Base-by-base conservation (phyloP, 2,888 invertebrate genomes). In the Parapristionchus giblindavisi region DNA sequence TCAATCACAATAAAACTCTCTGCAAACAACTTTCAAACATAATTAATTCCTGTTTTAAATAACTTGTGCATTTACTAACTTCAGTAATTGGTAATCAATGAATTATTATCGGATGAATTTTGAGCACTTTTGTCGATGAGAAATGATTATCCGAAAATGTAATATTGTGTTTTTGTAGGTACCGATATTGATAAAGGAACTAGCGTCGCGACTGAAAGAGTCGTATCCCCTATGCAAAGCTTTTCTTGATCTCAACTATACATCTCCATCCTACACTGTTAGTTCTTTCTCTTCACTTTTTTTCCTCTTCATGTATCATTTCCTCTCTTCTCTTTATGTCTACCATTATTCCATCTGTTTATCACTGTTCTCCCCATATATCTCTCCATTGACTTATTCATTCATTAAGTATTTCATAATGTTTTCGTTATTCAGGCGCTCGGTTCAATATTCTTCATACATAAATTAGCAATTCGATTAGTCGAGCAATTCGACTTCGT, bases 401-500 rank as follows among this genome's bases (percentile, higher is more conserved):
- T 24, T 36, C 36, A 34, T n/a, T 60, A 56, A 56, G 29, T 56
- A 27, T 5, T 65, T 43, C 61, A 29, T 29, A 65, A 65, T 61
- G 61, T 40, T n/a, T 38, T 36, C 38, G 40, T 38, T n/a, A 27
- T 11, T 40, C 66, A 87, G 87, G 87, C 86, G 17, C 80, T 87
- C 6, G 84, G 85, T 14, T 79, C 80, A 0, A 75, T 85, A 24
- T 77, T 83, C 74, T 84, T 85, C 71, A 77, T 84, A 51, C 84
- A 81, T 65, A 77, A 76, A 34, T 77, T 79, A 8, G 65, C 78
- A 17, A 76, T 77, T 51, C 48, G 76, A 6, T 60, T 75, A 21
- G 78, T 84, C 2, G 66, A 70, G 40, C 84, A 83, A 71, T 87
- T 77, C 78, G 81, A 85, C 71, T 87, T 87, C 72, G 66, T 75